phyloP scores from a whole-genome alignment of 2,797 vertebrate species.

The Enteromius mattozi region DNA sequence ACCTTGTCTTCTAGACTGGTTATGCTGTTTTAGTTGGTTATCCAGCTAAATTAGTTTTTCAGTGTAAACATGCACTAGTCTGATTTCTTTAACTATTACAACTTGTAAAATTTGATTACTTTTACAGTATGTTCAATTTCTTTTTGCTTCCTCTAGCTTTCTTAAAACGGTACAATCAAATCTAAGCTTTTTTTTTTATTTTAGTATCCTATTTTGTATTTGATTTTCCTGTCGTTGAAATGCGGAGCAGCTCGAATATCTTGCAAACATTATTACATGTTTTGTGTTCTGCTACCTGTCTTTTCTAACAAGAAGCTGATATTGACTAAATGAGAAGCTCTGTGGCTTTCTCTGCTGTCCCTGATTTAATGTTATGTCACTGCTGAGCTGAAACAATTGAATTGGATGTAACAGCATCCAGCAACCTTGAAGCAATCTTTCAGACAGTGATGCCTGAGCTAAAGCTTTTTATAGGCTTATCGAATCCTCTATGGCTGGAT shows the following conservation, averaged over 20 bases:
- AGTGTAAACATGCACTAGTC: too few relatives aligned
- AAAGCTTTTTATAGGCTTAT: slow-evolving; percentile 52
- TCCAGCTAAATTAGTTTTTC: neutral
- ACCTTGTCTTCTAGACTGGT: neutral
- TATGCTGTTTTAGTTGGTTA: neutral
- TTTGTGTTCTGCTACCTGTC: slow-evolving; percentile 18
- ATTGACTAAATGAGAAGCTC: slow-evolving; percentile 42
- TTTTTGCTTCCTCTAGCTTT: neutral
- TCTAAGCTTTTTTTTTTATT: neutral
- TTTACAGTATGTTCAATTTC: neutral
- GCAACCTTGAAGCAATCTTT: slow-evolving; percentile 58
- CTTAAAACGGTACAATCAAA: neutral
- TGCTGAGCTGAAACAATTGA: slow-evolving; percentile 55
- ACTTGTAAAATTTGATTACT: neutral
- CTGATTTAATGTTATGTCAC: slow-evolving; percentile 58
- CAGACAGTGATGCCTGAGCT: slow-evolving; percentile 52
- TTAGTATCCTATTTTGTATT: neutral
- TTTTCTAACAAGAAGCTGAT: slow-evolving; percentile 17
- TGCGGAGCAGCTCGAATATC: slow-evolving; percentile 8
- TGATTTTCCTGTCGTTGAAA: neutral
- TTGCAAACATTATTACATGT: slow-evolving; percentile 12
- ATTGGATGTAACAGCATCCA: slow-evolving; percentile 53
- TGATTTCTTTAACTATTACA: neutral
- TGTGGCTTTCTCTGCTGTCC: slow-evolving; percentile 36
- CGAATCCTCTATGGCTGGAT: slow-evolving; percentile 46